These are phyloP conservation scores for Pteropus rufus DNA, from an alignment of 2,797 vertebrate species.

Conservation along the genomic window DNA sequence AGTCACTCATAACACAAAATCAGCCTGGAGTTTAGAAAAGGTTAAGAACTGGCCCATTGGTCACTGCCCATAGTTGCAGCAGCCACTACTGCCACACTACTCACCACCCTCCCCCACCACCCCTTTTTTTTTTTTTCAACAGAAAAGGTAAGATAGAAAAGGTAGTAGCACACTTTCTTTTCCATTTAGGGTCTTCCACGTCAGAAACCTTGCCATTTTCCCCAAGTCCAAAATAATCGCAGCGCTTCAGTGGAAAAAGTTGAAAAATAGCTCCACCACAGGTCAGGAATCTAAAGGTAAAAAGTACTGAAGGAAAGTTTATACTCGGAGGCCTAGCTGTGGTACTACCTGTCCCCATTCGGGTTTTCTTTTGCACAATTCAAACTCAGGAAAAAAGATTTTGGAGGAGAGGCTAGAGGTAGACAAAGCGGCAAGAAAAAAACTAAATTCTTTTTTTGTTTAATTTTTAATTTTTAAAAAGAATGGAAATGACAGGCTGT, in stretches of 20 bases:
- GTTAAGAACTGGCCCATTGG: not conserved
- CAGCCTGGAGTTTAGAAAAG: not conserved
- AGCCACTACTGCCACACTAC: not conserved
- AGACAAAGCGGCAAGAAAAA: constrained; percentile 14
- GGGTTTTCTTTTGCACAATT: not conserved
- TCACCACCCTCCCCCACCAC: not conserved
- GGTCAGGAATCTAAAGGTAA: not conserved
- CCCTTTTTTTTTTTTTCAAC: not conserved
- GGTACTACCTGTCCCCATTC: not conserved
- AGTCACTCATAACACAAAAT: constrained; percentile 22
- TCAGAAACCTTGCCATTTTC: not conserved
- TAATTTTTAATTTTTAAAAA: not conserved
- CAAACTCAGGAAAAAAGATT: not conserved
- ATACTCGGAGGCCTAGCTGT: not conserved
- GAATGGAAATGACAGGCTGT: not conserved
- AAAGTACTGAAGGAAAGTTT: not conserved
- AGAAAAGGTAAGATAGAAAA: not conserved
- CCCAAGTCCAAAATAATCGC: not conserved
- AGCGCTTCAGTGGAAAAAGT: not conserved
- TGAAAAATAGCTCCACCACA: not conserved
- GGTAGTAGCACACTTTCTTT: not conserved
- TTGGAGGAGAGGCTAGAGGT: not conserved
- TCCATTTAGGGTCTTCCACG: not conserved
- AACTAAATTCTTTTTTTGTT: no score
- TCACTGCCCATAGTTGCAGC: not conserved